A percentile compares a stretch with the other conserved stretches of the same genome.
Evolutionary conservation across 2,113 vertebrate species (phyloP).

Genomic region (Hippocampus mohnikei): DNA sequence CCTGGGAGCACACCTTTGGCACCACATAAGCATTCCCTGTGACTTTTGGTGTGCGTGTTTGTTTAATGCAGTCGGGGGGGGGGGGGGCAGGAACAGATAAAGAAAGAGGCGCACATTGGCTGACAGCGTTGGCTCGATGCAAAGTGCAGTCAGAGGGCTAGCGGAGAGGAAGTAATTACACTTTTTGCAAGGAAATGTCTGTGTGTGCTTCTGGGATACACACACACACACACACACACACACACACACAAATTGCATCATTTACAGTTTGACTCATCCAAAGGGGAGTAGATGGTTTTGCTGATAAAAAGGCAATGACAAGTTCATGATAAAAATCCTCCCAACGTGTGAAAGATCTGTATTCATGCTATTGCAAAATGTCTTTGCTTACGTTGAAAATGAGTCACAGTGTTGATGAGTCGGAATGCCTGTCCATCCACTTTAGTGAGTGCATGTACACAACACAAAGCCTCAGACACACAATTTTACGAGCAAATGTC

Average conservation of each 20-base stretch:
- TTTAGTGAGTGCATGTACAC: not conserved
- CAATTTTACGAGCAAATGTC: not conserved
- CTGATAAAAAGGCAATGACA: not conserved
- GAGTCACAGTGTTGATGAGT: not conserved
- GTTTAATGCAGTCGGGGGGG: not conserved
- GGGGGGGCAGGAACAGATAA: not conserved
- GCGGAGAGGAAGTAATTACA: not conserved
- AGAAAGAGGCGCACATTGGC: not conserved
- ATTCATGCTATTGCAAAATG: not conserved
- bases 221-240: not conserved
- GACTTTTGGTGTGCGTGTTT: not conserved
- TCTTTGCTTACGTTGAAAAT: not conserved
- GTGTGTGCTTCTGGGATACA: conserved; percentile 1
- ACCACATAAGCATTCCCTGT: not conserved
- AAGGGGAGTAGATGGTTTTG: not conserved
- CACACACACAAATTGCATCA: not conserved
- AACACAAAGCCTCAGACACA: not conserved
- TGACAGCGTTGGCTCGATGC: not conserved
- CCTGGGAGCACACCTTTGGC: not conserved
- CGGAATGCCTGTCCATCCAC: not conserved
- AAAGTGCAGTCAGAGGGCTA: not conserved
- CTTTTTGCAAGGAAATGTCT: not conserved
- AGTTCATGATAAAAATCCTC: not conserved
- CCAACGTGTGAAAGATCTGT: not conserved
- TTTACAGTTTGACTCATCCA: not conserved